Conservation (phyloP, 2,888 invertebrate species). For the Tromatobia lineatoria region DNA sequence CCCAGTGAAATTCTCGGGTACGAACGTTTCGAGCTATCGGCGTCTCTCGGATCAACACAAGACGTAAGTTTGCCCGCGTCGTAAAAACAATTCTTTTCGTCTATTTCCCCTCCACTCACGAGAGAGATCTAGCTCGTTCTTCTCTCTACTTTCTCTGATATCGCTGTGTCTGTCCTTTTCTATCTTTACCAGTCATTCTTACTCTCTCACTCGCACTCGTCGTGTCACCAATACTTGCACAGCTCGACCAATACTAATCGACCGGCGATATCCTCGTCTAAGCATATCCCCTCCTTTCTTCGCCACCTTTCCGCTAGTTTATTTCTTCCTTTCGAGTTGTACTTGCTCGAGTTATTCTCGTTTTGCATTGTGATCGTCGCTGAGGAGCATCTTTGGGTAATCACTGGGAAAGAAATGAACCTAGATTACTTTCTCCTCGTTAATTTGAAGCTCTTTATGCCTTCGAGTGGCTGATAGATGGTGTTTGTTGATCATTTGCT, state of each 20-base stretch:
- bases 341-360: neutral
- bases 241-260: constrained; percentile 24
- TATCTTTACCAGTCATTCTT: neutral
- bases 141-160: constrained; percentile 13
- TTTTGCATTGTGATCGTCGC: neutral
- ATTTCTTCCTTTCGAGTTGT: constrained; percentile 5
- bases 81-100: neutral
- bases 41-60: neutral
- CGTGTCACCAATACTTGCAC: neutral
- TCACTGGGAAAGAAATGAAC: neutral
- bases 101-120: neutral
- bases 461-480: neutral
- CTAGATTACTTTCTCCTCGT: neutral
- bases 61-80: constrained; percentile 2
- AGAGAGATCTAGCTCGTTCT: neutral
- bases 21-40: neutral
- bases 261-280: constrained; percentile 9
- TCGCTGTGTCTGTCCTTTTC: neutral
- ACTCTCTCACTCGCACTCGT: neutral
- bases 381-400: neutral
- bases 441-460: neutral
- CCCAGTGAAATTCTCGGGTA: constrained; percentile 11
- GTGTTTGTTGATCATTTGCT: neutral
- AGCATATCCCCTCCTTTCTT: neutral
- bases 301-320: constrained; percentile 2